These are phyloP conservation scores for Phoeniculus purpureus DNA, from an alignment of 2,797 vertebrate species.

Conservation along the genomic window DNA sequence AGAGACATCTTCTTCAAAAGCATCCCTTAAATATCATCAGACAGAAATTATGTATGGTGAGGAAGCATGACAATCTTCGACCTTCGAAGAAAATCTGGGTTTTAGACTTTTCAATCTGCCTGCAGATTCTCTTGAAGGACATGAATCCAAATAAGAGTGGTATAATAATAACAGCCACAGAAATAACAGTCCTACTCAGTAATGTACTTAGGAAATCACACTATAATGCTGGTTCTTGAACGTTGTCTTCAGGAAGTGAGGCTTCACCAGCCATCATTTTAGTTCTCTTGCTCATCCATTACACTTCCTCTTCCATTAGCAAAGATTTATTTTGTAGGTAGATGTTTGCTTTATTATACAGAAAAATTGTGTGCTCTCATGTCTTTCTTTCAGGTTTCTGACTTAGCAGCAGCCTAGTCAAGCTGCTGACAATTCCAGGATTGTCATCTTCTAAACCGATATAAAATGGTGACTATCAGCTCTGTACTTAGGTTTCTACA, in stretches of 20 bases:
- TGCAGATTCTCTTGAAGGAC: not conserved
- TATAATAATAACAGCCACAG: slow-evolving; percentile 8
- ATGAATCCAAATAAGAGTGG: not conserved
- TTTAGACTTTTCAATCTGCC: not conserved
- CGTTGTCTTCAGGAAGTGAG: slow-evolving; percentile 2
- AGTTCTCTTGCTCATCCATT: not conserved
- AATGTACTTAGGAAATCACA: slow-evolving; percentile 7
- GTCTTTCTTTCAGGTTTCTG: not conserved
- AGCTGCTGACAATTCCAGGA: not conserved
- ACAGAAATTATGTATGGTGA: not conserved
- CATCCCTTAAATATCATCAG: not conserved
- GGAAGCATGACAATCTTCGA: not conserved
- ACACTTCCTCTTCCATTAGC: not conserved
- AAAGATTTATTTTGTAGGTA: not conserved
- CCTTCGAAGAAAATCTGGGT: not conserved
- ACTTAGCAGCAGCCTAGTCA: not conserved
- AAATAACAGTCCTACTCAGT: not conserved
- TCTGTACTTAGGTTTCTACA: not conserved
- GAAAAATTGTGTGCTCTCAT: not conserved
- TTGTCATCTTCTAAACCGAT: not conserved
- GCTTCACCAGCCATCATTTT: not conserved
- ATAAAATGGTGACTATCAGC: not conserved
- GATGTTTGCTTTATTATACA: not conserved
- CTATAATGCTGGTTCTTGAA: not conserved
- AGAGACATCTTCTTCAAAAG: not conserved